phyloP scores from a whole-genome alignment of 2,888 invertebrate species.

The Cheilosia urbana region DNA sequence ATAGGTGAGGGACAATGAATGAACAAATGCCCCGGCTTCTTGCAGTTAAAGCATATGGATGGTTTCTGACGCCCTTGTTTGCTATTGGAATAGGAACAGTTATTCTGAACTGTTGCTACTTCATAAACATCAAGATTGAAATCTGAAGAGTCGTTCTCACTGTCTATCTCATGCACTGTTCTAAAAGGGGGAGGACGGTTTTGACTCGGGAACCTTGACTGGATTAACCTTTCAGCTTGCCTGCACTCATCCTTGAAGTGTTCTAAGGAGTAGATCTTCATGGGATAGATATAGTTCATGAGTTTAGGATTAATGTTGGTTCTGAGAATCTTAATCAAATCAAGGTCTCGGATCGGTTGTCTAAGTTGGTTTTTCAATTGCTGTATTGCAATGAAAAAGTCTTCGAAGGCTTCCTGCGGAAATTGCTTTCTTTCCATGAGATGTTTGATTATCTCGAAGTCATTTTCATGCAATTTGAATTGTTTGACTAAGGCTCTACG shows the following conservation, averaged over 20 bases:
- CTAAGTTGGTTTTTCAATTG: conserved; percentile 1
- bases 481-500: conserved; percentile 4
- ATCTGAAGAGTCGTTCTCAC: background rate
- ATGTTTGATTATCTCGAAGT: conserved; percentile 3
- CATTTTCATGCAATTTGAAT: background rate
- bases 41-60: conserved; percentile 2
- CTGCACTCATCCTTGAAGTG: conserved; percentile 5
- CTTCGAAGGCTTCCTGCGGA: conserved; percentile 21
- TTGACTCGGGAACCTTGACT: background rate
- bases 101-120: background rate
- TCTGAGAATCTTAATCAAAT: conserved; percentile 6
- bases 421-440: conserved; percentile 36
- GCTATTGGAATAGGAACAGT: background rate
- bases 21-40: background rate
- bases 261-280: background rate
- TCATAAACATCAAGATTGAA: background rate
- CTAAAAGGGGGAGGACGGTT: background rate
- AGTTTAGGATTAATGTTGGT: background rate
- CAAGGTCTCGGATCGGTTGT: conserved; percentile 7
- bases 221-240: background rate
- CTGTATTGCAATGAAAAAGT: conserved; percentile 19
- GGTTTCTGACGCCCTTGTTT: too few relatives aligned
- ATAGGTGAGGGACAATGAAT: background rate
- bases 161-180: background rate
- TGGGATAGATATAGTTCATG: conserved; percentile 17